Evolutionary conservation across 2,797 vertebrate species (phyloP), one percentile per base, ranked within the genome.

Genomic region (Ctenochaetus hawaiiensis): DNA sequence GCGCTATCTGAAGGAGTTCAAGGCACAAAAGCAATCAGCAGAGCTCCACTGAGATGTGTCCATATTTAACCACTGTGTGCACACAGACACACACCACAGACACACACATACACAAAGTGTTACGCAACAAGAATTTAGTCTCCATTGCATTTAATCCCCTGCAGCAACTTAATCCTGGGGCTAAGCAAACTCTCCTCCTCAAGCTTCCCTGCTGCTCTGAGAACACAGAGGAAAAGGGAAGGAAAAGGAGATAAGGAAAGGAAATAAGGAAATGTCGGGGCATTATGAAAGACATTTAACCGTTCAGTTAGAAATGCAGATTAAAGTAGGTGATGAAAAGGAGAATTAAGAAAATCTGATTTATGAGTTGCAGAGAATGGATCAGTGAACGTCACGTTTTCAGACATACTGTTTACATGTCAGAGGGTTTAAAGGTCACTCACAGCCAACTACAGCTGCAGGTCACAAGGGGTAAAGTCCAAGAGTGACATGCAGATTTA

Each of bases 141-240:
- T 94, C 93, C 80, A 84, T 93, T 94, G 92, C 92, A 91, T 91
- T 93, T 94, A 93, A 94, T 95, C 94, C 90, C 85, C 83, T 69
- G 87, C 79, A 87, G 90, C 84, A 87, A 90, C 89, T 90, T 91
- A 93, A 94, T 92, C 91, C 92, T 23, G 64, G 61, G 67, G 89
- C 88, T 89, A 86, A 93, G 84, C 86, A 90, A 94, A 91, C 90
- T 86, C 85, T 91, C 58, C 77, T 92, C 77, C 87, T 86, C 81
- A 61, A 86, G 70, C 82, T 62, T 81, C 86, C 73, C 72, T 86
- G 81, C 80, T 87, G 77, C 79, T 89, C 72, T 16, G 52, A 81
- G 69, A 80, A 72, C 60, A 83, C 71, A 77, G 69, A 82, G 66
- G 58, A 47, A 39, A 26, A 81, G 48, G 85, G 37, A 54, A 67